Conservation (phyloP, 2,113 vertebrate genomes). For the Fregata magnificens region DNA sequence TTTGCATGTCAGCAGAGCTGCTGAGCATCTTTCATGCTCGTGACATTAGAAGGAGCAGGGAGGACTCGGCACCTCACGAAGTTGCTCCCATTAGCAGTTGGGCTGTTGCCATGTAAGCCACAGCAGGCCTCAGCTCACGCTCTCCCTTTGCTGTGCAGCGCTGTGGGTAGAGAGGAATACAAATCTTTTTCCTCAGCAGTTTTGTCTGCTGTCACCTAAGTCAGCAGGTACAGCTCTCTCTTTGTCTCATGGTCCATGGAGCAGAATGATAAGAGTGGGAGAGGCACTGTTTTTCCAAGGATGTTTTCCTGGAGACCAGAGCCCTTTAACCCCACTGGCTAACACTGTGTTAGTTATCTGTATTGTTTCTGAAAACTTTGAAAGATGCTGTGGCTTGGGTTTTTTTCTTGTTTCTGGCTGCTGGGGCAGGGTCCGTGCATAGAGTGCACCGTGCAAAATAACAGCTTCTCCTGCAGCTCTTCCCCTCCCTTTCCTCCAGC, state of each 20-base stretch:
- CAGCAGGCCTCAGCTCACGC: not conserved
- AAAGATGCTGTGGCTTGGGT: not conserved
- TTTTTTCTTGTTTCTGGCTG: not conserved
- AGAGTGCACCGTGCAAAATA: accelerated
- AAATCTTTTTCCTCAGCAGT: not conserved
- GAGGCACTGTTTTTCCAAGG: not conserved
- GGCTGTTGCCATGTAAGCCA: not conserved
- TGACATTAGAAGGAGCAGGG: not conserved
- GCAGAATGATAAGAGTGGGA: not conserved
- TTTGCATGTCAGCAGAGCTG: not conserved
- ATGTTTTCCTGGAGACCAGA: not conserved
- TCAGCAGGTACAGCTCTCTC: accelerated
- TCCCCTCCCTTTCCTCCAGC: not conserved
- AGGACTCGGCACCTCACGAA: not conserved
- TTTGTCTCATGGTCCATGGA: not conserved
- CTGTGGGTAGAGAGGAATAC: not conserved
- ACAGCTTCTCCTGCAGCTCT: not conserved
- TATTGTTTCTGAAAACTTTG: not conserved
- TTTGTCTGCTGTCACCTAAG: not conserved
- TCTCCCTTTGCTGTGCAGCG: not conserved
- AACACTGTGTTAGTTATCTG: not conserved
- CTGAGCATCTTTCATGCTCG: not conserved
- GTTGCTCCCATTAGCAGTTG: not conserved
- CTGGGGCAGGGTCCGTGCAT: not conserved
- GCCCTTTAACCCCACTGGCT: not conserved